Conservation (phyloP, 2,797 vertebrate species). For the Coregonus sp. region DNA sequence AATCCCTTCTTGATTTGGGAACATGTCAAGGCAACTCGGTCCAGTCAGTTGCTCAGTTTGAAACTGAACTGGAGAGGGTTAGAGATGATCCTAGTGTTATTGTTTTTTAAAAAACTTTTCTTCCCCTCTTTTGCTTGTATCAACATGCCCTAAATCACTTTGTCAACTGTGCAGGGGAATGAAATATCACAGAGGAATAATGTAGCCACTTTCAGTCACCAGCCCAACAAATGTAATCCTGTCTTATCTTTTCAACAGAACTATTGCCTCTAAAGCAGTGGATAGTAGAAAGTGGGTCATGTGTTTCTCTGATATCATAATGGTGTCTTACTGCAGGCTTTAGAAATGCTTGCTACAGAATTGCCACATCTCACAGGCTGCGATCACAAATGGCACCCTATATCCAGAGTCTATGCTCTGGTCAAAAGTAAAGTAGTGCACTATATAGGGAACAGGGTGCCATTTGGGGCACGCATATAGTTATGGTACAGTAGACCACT, state of each 20-base stretch:
- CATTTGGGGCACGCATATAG: background rate
- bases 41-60: background rate
- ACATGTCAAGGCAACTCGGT: background rate
- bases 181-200: background rate
- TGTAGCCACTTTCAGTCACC: background rate
- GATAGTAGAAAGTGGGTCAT: background rate
- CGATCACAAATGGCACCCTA: background rate
- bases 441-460: background rate
- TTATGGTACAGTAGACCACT: background rate
- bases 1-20: background rate
- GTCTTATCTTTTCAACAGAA: conserved; percentile 10
- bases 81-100: background rate
- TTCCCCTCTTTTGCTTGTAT: background rate
- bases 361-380: conserved; percentile 1
- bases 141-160: background rate
- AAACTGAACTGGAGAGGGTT: background rate
- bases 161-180: background rate
- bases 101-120: background rate
- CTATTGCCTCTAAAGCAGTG: background rate
- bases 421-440: background rate
- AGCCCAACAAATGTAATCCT: background rate
- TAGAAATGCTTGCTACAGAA: conserved; percentile 6
- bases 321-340: conserved; percentile 2
- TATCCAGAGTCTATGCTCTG: background rate
- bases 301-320: conserved; percentile 4